These are phyloP conservation scores for Hippocampus guttulatus DNA, from an alignment of 2,113 vertebrate species.

Conservation along the genomic window DNA sequence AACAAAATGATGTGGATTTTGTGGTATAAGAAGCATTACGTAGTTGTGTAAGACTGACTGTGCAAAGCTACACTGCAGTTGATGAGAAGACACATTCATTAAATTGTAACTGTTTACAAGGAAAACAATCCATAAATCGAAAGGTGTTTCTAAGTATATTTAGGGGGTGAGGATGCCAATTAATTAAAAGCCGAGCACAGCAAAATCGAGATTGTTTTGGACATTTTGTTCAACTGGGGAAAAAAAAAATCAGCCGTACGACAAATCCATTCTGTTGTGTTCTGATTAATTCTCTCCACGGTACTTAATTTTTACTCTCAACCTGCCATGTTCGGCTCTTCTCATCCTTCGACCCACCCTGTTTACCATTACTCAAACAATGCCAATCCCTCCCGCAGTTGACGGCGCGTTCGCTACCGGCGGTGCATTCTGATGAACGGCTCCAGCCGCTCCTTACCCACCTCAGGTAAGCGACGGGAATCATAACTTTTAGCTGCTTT, in stretches of 20 bases:
- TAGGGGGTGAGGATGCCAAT: not conserved
- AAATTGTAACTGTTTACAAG: conserved; percentile 4
- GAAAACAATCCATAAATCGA: not conserved
- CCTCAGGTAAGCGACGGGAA: conserved; percentile 82
- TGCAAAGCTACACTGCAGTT: not conserved
- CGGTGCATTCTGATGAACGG: conserved; percentile 90
- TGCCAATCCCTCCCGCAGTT: conserved; percentile 74
- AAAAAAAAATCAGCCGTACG: not conserved
- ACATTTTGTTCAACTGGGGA: not conserved
- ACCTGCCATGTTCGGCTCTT: conserved; percentile 5
- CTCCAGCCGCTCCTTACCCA: conserved; percentile 94
- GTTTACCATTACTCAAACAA: conserved; percentile 41
- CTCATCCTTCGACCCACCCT: conserved; percentile 32
- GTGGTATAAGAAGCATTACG: conserved; percentile 19
- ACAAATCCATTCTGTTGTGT: conserved; percentile 2
- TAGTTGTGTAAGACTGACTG: not conserved
- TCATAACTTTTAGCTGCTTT: conserved; percentile 21
- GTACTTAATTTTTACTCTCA: conserved; percentile 6
- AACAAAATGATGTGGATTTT: not conserved
- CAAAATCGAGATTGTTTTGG: not conserved
- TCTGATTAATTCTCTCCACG: conserved; percentile 5
- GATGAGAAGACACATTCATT: conserved; percentile 4
- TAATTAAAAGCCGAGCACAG: conserved; percentile 1
- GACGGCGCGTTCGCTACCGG: conserved; percentile 86
- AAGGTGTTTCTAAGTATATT: not conserved